Base-by-base conservation (phyloP, 2,888 invertebrate species). In the Mystacides longicornis region DNA sequence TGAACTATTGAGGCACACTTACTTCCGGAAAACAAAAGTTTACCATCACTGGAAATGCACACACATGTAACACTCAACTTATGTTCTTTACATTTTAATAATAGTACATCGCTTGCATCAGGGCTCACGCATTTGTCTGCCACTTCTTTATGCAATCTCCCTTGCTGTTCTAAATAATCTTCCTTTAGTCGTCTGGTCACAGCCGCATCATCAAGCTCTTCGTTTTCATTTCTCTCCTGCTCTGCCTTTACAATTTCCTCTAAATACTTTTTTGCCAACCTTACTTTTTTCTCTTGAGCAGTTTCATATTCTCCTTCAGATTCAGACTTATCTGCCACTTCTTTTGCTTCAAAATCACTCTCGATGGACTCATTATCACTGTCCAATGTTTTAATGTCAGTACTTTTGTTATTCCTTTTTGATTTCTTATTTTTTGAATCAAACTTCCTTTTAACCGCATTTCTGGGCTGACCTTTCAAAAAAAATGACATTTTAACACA, bases 1-100 rank as follows among this genome's bases (percentile, higher is more conserved):
- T 95, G 95, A 16, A 94, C 83, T 52, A 97, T 79, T 49, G 81
- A 79, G 48, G 91, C 87, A 69, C 94, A 92, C 76, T 96, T 96
- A 55, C 92, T 91, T 1, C 90, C 94, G 22, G 88, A 85, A 70
- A 83, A 95, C 1, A 89, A 74, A 64, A 74, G 81, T 64, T 81
- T 77, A 48, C 84, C 82, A 71, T 94, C 88, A 55, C 76, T 75
- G 23, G 88, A 86, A 3, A 95, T 69, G 63, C 87, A 89, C 14
- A 93, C 67, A 67, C 92, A 88, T 1, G 95, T 95, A 9, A 94
- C 72, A 0, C 90, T 76, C 52, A 85, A 73, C 63, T 83, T 82
- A 64, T 95, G 93, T 63, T 91, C 86, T 69, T 86, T 87, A 62
- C 86, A 85, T 62, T 82, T 85, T 46, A 92, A 71, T 43, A 80